Percentiles rank a stretch among this genome's conserved stretches.
Evolutionary conservation across 2,888 invertebrate genomes (phyloP).

Genomic region (Ophion obscuratus): DNA sequence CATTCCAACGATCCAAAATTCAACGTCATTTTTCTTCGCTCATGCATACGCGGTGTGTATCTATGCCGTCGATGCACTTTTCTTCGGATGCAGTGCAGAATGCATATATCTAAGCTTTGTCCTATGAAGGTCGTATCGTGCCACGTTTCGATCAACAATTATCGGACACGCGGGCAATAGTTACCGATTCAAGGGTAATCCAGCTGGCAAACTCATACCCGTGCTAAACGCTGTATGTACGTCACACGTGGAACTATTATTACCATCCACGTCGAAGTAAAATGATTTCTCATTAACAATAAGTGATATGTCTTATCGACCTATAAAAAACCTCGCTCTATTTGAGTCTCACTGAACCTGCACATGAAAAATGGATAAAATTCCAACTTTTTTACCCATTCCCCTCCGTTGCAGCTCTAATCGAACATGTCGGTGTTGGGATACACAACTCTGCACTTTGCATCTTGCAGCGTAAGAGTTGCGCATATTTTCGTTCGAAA

Average conservation of each 20-base stretch:
- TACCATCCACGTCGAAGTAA: background rate
- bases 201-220: background rate
- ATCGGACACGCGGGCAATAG: slow-evolving; percentile 37
- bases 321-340: background rate
- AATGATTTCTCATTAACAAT: background rate
- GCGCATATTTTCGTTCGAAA: background rate
- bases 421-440: slow-evolving; percentile 1
- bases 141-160: slow-evolving; percentile 64
- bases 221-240: background rate
- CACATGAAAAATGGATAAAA: background rate
- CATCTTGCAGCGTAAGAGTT: background rate
- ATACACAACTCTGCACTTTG: slow-evolving; percentile 34
- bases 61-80: background rate
- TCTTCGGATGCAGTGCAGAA: background rate
- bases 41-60: too few relatives aligned
- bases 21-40: too few relatives aligned
- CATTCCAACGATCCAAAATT: too few relatives aligned
- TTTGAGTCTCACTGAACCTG: background rate
- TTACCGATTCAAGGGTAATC: slow-evolving; percentile 13
- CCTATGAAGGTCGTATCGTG: slow-evolving; percentile 50
- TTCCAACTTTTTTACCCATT: background rate
- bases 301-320: background rate
- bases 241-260: background rate
- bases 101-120: background rate
- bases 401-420: background rate